Conservation (phyloP, 2,888 invertebrate species). For the Digitonthophagus gazella region DNA sequence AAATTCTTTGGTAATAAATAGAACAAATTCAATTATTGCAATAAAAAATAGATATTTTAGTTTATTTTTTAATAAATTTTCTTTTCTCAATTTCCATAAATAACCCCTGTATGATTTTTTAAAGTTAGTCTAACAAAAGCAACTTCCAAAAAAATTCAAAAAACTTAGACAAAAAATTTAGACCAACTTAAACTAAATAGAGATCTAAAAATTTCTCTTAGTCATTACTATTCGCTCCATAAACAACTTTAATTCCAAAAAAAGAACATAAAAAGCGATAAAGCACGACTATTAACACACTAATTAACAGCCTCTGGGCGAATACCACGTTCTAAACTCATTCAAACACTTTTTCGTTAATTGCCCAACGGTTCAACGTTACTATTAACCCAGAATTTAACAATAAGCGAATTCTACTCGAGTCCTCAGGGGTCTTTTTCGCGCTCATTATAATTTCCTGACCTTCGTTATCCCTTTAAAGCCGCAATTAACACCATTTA, state of each 20-base stretch:
- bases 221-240: background rate
- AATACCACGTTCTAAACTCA: background rate
- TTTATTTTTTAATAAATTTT: no score
- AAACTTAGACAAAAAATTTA: no score
- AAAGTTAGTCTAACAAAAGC: no score
- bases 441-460: background rate
- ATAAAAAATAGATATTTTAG: no score
- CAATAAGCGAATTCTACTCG: background rate
- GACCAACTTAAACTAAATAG: no score
- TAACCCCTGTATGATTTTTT: no score
- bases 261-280: background rate
- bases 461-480: background rate
- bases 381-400: background rate
- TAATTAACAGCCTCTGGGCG: background rate
- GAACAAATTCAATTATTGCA: no score
- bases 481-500: background rate
- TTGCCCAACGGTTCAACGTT: background rate
- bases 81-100: no score
- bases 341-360: background rate
- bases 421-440: background rate
- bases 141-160: no score
- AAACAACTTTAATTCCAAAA: no score
- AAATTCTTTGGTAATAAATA: no score
- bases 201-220: conserved; percentile 1
- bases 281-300: background rate